Evolutionary conservation across 35 echinoderm and acorn worm genomes (phyloP), one percentile per base, ranked within the genome.

Genomic region (Stichopus chloronotus): DNA sequence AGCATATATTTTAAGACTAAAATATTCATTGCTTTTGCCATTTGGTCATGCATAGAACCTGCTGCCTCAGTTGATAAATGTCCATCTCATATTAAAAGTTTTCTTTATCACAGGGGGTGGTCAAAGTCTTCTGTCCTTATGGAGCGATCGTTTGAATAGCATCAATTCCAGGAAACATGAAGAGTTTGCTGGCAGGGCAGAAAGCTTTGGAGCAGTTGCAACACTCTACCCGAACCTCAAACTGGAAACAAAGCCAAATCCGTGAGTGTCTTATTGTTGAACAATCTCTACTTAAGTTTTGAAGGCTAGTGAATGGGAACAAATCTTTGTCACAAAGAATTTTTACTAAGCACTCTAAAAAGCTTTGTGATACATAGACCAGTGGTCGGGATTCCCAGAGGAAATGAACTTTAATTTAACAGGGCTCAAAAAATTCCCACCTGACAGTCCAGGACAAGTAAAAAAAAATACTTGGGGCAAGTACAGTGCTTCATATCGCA

Each of bases 121-220:
- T 23, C 86, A 94, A 83, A 94, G 88, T 24, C 58, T 96, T 12
- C 89, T 96, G 9, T 94, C 95, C 57, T 61, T 96, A 19, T 96
- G 95, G 95, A 94, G 54, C 56, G 90, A 91, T 52, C 86, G 95
- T 7, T 92, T 96, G 17, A 94, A 91, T 78, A 79, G 68, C 58
- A 63, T 96, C 9, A 93, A 96, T 72, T 94, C 95, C 54, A 94
- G 79, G 72, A 92, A 85, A 69, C 95, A 94, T 88, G 80, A 65
- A 17, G 95, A 96, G 63, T 96, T 96, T 59, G 92, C 93, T 61
- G 95, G 95, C 0, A 72, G 95, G 58, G 90, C 88, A n/a, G 95
- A 96, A 60, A 61, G 87, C 53, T 54, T 60, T 53, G 95, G 90
- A 76, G 69, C 88, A 9, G 88, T 92, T 13, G 95, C 95, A 16